Conservation (phyloP, 2,888 invertebrate genomes). For the Diarsia mendica region DNA sequence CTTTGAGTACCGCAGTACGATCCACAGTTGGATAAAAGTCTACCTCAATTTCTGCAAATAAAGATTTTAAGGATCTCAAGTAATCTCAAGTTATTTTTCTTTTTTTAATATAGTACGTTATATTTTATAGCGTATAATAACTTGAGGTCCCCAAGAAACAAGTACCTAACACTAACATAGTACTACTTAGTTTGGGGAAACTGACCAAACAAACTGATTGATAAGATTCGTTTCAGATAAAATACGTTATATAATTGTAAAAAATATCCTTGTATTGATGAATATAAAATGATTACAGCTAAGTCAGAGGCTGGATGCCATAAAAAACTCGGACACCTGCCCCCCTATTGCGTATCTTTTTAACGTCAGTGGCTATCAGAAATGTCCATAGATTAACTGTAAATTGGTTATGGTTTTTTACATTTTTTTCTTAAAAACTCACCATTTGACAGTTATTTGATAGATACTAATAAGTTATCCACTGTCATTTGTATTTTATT, state of each 20-base stretch:
- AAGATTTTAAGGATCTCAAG: not conserved
- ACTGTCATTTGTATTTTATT: no score
- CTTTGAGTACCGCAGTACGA: no score
- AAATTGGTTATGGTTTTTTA: no score
- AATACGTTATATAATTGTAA: not conserved
- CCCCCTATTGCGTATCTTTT: no score
- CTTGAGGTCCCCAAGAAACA: not conserved
- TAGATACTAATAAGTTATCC: no score
- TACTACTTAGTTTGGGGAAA: not conserved
- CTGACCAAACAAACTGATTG: not conserved
- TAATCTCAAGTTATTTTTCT: no score
- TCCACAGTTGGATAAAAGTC: not conserved
- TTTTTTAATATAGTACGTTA: not conserved
- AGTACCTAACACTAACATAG: not conserved
- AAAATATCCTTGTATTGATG: not conserved
- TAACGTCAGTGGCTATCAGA: no score
- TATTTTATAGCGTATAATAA: not conserved
- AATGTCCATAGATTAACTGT: no score
- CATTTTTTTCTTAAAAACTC: no score
- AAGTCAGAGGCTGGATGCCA: no score
- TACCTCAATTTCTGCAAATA: not conserved
- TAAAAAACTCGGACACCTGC: no score
- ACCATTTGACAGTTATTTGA: no score
- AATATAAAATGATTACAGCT: not conserved
- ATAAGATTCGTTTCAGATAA: not conserved